These are phyloP conservation scores for Holothuria glaberrima DNA, from an alignment of 35 echinoderm and acorn worm species.

Conservation along the genomic window DNA sequence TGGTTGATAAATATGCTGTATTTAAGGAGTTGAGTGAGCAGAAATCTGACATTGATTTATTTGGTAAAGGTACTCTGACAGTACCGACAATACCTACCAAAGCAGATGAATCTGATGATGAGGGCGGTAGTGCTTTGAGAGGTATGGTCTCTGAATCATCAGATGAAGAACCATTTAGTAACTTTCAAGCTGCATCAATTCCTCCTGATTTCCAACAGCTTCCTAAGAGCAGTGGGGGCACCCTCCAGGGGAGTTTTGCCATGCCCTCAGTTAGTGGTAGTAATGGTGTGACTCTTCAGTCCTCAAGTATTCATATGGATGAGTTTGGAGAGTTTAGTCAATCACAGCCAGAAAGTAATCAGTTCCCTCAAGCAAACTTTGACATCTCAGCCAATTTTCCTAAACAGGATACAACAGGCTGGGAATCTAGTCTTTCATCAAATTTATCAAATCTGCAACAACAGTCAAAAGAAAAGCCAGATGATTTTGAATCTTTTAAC, in stretches of 20 bases:
- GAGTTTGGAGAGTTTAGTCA: neutral
- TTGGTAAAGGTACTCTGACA: neutral
- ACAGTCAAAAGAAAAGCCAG: neutral
- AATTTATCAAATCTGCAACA: neutral
- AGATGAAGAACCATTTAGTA: conserved; percentile 46
- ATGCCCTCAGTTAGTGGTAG: no score
- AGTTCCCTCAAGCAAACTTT: no score
- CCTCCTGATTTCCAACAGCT: conserved; percentile 3
- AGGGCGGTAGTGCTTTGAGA: conserved; percentile 38
- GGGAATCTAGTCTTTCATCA: neutral
- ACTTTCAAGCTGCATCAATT: conserved; percentile 55
- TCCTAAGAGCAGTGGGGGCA: no score
- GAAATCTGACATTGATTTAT: neutral
- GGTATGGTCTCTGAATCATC: conserved; percentile 44
- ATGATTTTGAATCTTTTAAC: conserved; percentile 34
- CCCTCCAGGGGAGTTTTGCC: no score
- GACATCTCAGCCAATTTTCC: no score
- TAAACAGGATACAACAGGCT: neutral
- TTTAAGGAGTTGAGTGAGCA: conserved; percentile 14
- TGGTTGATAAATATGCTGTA: conserved; percentile 8
- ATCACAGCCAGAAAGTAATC: neutral
- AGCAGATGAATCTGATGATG: conserved; percentile 22
- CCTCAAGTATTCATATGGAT: no score
- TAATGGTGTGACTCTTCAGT: no score
- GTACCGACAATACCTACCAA: neutral